Conservation (phyloP, 2,113 vertebrate genomes). For the Otis tarda region DNA sequence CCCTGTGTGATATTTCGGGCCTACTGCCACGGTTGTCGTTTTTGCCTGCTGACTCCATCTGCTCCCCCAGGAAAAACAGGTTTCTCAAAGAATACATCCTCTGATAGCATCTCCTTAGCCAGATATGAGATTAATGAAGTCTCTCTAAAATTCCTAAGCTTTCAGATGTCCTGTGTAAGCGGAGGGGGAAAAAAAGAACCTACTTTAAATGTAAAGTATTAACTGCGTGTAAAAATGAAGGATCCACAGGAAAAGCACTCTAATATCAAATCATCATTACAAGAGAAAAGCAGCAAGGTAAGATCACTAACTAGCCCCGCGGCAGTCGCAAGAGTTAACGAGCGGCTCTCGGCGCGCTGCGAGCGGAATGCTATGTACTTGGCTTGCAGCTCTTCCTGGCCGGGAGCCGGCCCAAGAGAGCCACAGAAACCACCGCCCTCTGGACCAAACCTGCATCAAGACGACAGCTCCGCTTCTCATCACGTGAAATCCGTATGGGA, state of each 20-base stretch:
- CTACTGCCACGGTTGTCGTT: neutral
- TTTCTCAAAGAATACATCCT: neutral
- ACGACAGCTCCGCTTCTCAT: neutral
- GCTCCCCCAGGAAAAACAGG: neutral
- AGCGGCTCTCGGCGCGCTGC: neutral
- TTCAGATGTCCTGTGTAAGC: neutral
- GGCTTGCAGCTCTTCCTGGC: conserved; percentile 3
- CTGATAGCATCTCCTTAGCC: neutral
- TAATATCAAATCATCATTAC: neutral
- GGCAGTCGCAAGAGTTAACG: neutral
- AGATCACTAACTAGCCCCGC: neutral
- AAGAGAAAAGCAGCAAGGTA: neutral
- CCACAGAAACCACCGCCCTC: neutral
- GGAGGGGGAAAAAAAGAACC: neutral
- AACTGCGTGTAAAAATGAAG: neutral
- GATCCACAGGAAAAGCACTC: neutral
- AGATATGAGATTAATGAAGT: neutral
- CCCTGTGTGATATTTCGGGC: neutral
- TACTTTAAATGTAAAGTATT: neutral
- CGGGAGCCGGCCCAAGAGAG: neutral
- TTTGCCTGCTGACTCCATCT: neutral
- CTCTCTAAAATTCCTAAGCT: neutral
- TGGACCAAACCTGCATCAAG: neutral
- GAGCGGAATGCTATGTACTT: neutral
- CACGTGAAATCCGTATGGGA: neutral